Conservation (phyloP, 2,888 invertebrate genomes). For the Perizoma flavofasciatum region DNA sequence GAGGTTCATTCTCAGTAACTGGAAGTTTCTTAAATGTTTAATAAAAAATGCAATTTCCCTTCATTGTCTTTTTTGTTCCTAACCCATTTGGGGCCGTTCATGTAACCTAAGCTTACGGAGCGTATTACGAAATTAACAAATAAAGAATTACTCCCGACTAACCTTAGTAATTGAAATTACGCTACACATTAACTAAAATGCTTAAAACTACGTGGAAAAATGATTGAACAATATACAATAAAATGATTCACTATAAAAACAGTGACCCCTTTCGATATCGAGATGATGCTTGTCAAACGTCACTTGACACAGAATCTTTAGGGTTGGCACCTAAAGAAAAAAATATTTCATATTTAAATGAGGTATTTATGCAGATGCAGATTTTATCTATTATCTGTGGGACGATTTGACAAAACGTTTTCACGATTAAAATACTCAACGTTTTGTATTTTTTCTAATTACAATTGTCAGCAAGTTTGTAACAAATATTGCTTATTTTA, state of each 20-base stretch:
- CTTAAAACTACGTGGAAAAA: slow-evolving; percentile 81
- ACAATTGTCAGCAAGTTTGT: slow-evolving; percentile 20
- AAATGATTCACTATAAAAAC: slow-evolving; percentile 81
- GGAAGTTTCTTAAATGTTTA: slow-evolving; percentile 36
- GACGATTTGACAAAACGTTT: slow-evolving; percentile 42
- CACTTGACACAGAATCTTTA: slow-evolving; percentile 35
- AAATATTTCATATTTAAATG: slow-evolving; percentile 54
- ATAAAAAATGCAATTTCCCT: slow-evolving; percentile 72
- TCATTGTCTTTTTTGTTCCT: slow-evolving; percentile 81
- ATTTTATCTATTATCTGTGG: slow-evolving; percentile 39
- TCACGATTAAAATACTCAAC: slow-evolving; percentile 48
- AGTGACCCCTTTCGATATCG: slow-evolving; percentile 52
- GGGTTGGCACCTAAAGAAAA: slow-evolving; percentile 42
- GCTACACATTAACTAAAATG: slow-evolving; percentile 79
- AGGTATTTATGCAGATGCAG: slow-evolving; percentile 64
- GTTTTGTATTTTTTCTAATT: slow-evolving; percentile 39
- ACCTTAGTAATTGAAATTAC: slow-evolving; percentile 79
- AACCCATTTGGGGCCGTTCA: slow-evolving; percentile 67
- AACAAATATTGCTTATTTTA: slow-evolving; percentile 46
- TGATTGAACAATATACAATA: slow-evolving; percentile 82
- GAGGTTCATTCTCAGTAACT: slow-evolving; percentile 36
- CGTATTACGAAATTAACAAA: slow-evolving; percentile 78
- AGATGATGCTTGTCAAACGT: slow-evolving; percentile 45
- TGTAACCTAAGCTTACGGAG: slow-evolving; percentile 76
- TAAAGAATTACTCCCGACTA: slow-evolving; percentile 78